A percentile compares a stretch with the other conserved stretches of the same genome.
phyloP scores from a whole-genome alignment of 2,113 vertebrate species.

The Rhinichthys klamathensis region DNA sequence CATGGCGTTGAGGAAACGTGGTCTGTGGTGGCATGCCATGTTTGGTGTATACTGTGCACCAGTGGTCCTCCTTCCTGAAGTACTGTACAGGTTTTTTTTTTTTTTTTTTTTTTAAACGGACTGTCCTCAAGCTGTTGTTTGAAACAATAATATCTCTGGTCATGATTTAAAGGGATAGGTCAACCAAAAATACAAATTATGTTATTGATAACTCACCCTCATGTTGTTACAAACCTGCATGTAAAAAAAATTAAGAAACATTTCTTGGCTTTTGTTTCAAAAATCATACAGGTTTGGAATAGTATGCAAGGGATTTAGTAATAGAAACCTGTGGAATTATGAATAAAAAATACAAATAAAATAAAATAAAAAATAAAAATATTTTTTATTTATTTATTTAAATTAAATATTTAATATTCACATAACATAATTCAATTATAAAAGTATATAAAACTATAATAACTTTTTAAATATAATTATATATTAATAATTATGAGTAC shows the following conservation, averaged over 20 bases:
- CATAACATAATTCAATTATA: no score
- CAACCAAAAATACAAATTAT: neutral
- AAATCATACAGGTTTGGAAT: neutral
- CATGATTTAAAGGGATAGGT: neutral
- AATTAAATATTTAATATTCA: neutral
- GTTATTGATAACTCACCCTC: neutral
- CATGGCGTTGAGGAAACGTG: slow-evolving; percentile 23
- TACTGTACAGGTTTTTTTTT: neutral
- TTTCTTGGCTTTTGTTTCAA: neutral
- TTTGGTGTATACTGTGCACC: neutral
- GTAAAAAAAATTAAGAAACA: neutral
- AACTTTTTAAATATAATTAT: neutral
- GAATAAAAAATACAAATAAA: no score
- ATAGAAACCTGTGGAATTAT: neutral
- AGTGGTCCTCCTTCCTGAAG: neutral
- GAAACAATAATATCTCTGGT: neutral
- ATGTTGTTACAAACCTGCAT: neutral
- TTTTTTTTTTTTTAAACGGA: neutral
- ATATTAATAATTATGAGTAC: neutral
- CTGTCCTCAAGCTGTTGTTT: neutral
- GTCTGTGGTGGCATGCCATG: slow-evolving; percentile 26
- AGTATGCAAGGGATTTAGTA: neutral
- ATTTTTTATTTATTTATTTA: no score
- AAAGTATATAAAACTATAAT: neutral
- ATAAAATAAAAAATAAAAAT: no score